phyloP scores from a whole-genome alignment of 2,113 vertebrate species.

The Corythornis vintsioides region DNA sequence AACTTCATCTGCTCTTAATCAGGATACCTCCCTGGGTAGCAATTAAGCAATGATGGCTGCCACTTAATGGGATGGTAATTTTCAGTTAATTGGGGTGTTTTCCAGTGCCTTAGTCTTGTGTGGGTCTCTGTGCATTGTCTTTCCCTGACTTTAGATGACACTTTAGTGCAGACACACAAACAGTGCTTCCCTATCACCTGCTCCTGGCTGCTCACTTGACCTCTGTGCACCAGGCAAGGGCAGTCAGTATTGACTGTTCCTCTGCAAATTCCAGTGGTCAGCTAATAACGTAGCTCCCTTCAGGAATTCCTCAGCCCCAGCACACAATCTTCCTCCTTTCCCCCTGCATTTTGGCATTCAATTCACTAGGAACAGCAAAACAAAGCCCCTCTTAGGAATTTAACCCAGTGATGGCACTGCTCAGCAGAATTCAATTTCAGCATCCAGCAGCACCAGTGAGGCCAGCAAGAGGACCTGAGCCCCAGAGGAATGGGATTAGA shows the following conservation, averaged over 20 bases:
- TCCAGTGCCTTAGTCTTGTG: neutral
- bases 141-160: neutral
- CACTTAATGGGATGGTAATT: constrained; percentile 38
- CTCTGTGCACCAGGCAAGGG: neutral
- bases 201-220: neutral
- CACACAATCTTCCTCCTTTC: neutral
- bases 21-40: neutral
- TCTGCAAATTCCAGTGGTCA: neutral
- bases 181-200: neutral
- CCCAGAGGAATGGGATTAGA: neutral
- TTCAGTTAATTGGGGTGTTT: constrained; percentile 31
- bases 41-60: constrained; percentile 19
- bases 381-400: neutral
- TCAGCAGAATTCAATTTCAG: neutral
- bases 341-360: neutral
- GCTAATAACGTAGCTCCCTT: neutral
- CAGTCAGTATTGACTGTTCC: neutral
- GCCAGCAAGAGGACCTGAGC: neutral
- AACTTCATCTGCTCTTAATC: constrained; percentile 47
- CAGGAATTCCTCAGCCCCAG: neutral
- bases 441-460: neutral
- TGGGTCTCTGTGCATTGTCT: neutral
- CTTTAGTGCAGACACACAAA: neutral
- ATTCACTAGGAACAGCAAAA: neutral
- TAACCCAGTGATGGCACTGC: neutral